Conservation (phyloP, 1,140 invertebrate species). For the Melanaphis sacchari region DNA sequence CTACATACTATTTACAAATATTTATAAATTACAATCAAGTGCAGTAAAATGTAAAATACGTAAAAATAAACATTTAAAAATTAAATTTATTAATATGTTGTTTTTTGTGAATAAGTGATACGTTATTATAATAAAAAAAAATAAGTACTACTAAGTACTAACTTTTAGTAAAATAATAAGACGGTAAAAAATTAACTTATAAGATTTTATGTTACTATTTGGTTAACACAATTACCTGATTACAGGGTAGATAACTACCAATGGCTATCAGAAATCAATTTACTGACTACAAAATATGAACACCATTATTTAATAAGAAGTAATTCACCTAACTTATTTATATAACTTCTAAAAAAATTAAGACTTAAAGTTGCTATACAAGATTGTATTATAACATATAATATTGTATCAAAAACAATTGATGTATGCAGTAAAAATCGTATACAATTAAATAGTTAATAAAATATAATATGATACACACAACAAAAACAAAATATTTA, state of each 20-base stretch:
- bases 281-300: background rate
- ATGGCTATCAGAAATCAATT: background rate
- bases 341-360: background rate
- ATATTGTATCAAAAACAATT: background rate
- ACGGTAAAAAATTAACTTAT: background rate
- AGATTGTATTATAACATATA: no score
- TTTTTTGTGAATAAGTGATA: background rate
- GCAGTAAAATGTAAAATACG: background rate
- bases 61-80: background rate
- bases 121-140: background rate
- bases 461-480: no score
- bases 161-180: background rate
- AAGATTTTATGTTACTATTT: background rate
- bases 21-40: background rate
- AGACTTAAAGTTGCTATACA: background rate
- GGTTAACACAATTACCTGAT: background rate
- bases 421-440: no score
- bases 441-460: no score
- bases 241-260: no score
- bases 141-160: background rate
- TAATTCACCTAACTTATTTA: background rate
- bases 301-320: background rate
- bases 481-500: background rate
- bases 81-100: background rate
- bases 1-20: background rate